Evolutionary conservation across 2,888 invertebrate species (phyloP).

Genomic region (Apodemia mormo): DNA sequence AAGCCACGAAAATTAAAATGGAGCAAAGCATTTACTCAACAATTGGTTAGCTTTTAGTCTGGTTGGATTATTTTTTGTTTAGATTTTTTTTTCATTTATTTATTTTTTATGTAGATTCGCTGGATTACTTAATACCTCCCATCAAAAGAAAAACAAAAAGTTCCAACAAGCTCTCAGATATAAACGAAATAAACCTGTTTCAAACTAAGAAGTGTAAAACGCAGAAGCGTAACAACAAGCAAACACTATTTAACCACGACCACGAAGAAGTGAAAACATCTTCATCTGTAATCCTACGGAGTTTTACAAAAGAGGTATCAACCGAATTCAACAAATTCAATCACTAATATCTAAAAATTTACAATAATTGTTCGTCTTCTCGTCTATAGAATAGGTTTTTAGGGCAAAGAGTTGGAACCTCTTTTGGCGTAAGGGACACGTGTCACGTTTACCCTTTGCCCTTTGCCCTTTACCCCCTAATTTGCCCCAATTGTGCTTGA

Average conservation of each 20-base stretch:
- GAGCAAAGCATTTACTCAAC: constrained; percentile 52
- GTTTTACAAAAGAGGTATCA: constrained; percentile 3
- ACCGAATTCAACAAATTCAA: too few species aligned
- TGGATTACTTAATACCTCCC: constrained; percentile 56
- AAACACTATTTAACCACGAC: constrained; percentile 5
- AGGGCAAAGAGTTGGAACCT: too few species aligned
- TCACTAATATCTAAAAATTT: too few species aligned
- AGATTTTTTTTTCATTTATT: constrained; percentile 40
- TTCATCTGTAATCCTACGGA: constrained; percentile 24
- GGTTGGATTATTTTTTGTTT: constrained; percentile 30
- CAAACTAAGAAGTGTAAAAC: neutral
- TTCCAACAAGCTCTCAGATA: neutral
- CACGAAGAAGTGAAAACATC: constrained; percentile 18
- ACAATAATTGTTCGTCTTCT: too few species aligned
- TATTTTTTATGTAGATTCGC: constrained; percentile 55
- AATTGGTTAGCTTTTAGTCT: constrained; percentile 47
- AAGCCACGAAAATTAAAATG: constrained; percentile 44
- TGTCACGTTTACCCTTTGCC: too few species aligned
- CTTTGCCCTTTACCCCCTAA: too few species aligned
- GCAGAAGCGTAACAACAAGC: neutral
- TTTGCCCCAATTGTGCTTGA: too few species aligned
- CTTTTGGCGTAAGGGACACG: too few species aligned
- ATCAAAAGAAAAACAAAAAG: constrained; percentile 43
- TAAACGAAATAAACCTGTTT: neutral
- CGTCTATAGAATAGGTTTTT: too few species aligned